A percentile compares a stretch with the other conserved stretches of the same genome.
These are phyloP conservation scores for Melinaea marsaeus DNA, from an alignment of 2,888 invertebrate species.

Conservation along the genomic window DNA sequence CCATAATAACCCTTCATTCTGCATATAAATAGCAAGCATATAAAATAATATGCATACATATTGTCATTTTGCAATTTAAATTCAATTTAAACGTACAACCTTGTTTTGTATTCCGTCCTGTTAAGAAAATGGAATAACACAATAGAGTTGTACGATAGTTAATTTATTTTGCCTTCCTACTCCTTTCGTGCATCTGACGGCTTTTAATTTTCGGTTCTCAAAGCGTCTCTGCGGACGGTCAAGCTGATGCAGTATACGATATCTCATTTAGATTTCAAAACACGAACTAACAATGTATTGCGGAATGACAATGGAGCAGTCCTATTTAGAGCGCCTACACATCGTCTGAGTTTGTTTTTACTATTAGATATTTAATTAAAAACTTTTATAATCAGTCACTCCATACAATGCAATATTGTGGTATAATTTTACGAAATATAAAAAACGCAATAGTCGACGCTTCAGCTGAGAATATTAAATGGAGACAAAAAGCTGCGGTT, in stretches of 20 bases:
- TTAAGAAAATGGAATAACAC: slow-evolving; percentile 3
- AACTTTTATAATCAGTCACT: neutral
- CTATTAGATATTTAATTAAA: neutral
- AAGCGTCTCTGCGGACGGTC: slow-evolving; percentile 2
- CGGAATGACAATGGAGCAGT: slow-evolving; percentile 13
- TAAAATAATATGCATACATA: neutral
- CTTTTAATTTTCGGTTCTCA: slow-evolving; percentile 6
- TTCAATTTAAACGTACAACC: neutral
- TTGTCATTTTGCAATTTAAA: neutral
- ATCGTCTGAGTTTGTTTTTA: slow-evolving; percentile 1
- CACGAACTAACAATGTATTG: slow-evolving; percentile 15
- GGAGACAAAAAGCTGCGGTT: slow-evolving; percentile 6
- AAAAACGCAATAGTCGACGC: too few relatives aligned
- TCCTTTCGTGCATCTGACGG: slow-evolving; percentile 1
- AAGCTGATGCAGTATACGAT: neutral
- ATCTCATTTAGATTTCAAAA: slow-evolving; percentile 16
- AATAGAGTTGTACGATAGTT: neutral
- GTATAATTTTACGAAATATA: too few relatives aligned
- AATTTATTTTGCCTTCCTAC: slow-evolving; percentile 1
- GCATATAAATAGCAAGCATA: too few relatives aligned
- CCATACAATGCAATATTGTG: too few relatives aligned
- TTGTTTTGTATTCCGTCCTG: neutral
- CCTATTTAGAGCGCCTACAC: neutral
- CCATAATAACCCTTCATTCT: too few relatives aligned
- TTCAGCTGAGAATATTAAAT: slow-evolving; percentile 1